These are phyloP conservation scores for Phalacrocorax aristotelis DNA, from an alignment of 2,113 vertebrate species.

Conservation along the genomic window DNA sequence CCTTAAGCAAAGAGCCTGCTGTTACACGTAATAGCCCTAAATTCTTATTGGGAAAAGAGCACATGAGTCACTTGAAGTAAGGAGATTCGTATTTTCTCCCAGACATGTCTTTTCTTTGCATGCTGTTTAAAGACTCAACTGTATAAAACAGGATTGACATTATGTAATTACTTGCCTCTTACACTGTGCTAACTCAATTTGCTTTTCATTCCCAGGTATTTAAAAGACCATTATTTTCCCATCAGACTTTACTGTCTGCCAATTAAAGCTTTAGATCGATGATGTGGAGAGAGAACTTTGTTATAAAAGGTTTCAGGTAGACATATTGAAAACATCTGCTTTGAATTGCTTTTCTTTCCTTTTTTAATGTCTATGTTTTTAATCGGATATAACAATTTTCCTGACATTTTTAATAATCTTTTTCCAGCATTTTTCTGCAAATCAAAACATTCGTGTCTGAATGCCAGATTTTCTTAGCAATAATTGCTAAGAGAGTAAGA, in stretches of 20 bases:
- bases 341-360: slow-evolving; percentile 1
- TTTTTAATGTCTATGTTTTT: neutral
- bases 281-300: slow-evolving; percentile 55
- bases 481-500: neutral
- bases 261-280: slow-evolving; percentile 75
- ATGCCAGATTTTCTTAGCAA: neutral
- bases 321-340: slow-evolving; percentile 19
- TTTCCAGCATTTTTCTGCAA: neutral
- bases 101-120: slow-evolving; percentile 57
- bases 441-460: neutral
- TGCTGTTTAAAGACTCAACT: slow-evolving; percentile 65
- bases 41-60: neutral
- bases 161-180: slow-evolving; percentile 80
- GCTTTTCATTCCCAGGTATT: slow-evolving; percentile 80
- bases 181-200: slow-evolving; percentile 79
- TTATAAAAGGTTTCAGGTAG: slow-evolving; percentile 56
- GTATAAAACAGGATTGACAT: slow-evolving; percentile 74
- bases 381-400: neutral
- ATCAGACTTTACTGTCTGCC: slow-evolving; percentile 75
- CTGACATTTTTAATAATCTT: neutral
- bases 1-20: slow-evolving; percentile 22
- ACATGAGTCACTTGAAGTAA: slow-evolving; percentile 35
- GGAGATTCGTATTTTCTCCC: slow-evolving; percentile 43
- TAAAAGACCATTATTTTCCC: slow-evolving; percentile 78
- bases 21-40: neutral